Evolutionary conservation across 2,113 vertebrate genomes (phyloP).

Genomic region (Pleuronectes platessa): DNA sequence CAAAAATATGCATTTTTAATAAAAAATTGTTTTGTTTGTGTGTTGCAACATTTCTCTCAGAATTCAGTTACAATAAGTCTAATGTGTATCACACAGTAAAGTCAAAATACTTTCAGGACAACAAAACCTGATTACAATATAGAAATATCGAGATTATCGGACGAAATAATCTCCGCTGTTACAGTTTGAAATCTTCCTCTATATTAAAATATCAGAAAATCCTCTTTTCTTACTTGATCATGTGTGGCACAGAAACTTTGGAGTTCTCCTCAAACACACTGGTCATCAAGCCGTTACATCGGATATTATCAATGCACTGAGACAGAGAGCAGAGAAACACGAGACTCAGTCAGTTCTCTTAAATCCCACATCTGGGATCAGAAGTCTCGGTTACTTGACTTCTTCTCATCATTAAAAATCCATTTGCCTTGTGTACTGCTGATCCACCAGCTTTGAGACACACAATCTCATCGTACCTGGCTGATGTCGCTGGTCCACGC

Average conservation of each 20-base stretch:
- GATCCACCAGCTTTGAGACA: not conserved
- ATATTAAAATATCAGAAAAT: not conserved
- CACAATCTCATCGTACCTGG: slow-evolving; percentile 82
- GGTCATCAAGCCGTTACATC: slow-evolving; percentile 97
- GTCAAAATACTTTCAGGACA: no score
- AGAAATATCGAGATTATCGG: not conserved
- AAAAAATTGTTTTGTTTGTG: no score
- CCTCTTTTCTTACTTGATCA: slow-evolving; percentile 92
- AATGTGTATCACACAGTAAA: no score
- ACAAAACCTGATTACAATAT: not conserved
- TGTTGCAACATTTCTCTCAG: no score
- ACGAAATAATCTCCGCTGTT: not conserved
- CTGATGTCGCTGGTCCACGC: slow-evolving; percentile 98
- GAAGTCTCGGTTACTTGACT: not conserved
- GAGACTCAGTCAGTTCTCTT: not conserved
- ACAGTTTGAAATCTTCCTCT: not conserved
- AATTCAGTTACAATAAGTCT: no score
- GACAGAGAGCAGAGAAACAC: slow-evolving; percentile 13
- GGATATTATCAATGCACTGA: slow-evolving; percentile 97
- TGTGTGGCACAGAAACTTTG: slow-evolving; percentile 96
- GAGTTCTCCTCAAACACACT: slow-evolving; percentile 99
- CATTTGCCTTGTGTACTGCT: not conserved
- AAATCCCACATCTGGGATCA: not conserved
- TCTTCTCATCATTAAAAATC: not conserved
- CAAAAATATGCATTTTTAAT: no score